phyloP scores from a whole-genome alignment of 2,797 vertebrate species.

The Melanotaenia pygmaea region DNA sequence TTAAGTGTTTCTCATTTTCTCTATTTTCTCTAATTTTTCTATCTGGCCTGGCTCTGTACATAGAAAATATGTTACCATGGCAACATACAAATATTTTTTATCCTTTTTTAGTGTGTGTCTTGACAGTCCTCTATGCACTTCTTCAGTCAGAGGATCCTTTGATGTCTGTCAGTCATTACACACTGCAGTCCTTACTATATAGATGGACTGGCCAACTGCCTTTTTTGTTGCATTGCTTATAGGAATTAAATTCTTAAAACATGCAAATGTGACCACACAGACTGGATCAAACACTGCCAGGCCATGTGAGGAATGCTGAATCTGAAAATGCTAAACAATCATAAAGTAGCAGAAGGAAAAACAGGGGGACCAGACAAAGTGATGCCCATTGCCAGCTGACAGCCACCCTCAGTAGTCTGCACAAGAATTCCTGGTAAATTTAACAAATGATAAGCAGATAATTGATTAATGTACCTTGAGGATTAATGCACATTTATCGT shows the following conservation, averaged over 20 bases:
- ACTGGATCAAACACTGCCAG: neutral
- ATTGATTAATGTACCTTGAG: neutral
- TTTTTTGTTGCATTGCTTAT: neutral
- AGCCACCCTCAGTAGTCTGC: too few species aligned
- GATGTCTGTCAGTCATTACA: neutral
- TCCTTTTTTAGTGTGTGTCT: slow-evolving; percentile 1
- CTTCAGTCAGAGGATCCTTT: neutral
- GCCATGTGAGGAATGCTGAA: neutral
- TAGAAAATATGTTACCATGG: slow-evolving; percentile 38
- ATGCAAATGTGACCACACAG: neutral
- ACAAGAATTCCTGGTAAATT: neutral
- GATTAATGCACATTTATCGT: neutral
- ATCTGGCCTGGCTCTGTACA: slow-evolving; percentile 4
- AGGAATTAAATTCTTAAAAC: neutral
- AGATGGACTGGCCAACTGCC: neutral
- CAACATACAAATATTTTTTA: slow-evolving; percentile 22
- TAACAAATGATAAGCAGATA: neutral
- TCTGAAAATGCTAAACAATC: neutral
- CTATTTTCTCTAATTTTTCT: neutral
- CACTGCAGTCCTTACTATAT: neutral
- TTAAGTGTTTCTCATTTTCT: slow-evolving; percentile 11
- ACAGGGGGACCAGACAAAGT: neutral
- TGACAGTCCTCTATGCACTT: slow-evolving; percentile 25
- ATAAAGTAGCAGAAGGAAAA: neutral
- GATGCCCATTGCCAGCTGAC: neutral